Evolutionary conservation across 2,113 vertebrate species (phyloP), one percentile per base, ranked within the genome.

Genomic region (Camelus bactrianus): DNA sequence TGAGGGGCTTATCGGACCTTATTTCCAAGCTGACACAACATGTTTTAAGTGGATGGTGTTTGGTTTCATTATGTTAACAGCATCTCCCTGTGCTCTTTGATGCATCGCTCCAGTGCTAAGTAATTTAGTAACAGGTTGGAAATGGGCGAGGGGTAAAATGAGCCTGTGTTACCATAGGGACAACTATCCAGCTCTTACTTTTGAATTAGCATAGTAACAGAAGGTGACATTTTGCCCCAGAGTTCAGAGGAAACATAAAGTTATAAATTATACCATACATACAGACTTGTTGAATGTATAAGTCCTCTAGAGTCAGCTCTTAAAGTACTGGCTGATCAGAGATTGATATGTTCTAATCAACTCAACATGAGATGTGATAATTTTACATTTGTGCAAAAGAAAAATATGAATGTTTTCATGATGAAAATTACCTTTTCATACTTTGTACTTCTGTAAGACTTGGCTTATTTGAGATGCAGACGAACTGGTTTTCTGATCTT

Each of bases 81-180:
- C 94, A 98, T 99, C 99, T 98, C 98, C 98, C 97, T 98, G 98
- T 97, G 98, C 98, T 98, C 99, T 99, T 99, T 99, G 99, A 99
- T 99, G 99, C 99, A 98, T 98, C 96, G 93, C 98, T 98, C 98
- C 96, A 91, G 96, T 98, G 97, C 98, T 98, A 98, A 98, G 98
- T 99, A 99, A 99, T 99, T 99, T 99, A 99, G 99, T 99, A 99
- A 99, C 99, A 99, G 99, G 99, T 98, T 99, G 99, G 99, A 99
- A 99, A 99, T 99, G 99, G 99, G 98, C 98, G 98, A 97, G 97
- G 98, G 98, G 99, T 99, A 99, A 99, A 99, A 99, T 20, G 99
- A 99, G 98, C 99, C 99, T 98, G 95, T 52, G 99, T 99, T 98
- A 97, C 99, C 98, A 98, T 98, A 99, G 99, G 98, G 99, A 99